Evolutionary conservation across 1,140 invertebrate genomes (phyloP).

Genomic region (Anastatus disparis): DNA sequence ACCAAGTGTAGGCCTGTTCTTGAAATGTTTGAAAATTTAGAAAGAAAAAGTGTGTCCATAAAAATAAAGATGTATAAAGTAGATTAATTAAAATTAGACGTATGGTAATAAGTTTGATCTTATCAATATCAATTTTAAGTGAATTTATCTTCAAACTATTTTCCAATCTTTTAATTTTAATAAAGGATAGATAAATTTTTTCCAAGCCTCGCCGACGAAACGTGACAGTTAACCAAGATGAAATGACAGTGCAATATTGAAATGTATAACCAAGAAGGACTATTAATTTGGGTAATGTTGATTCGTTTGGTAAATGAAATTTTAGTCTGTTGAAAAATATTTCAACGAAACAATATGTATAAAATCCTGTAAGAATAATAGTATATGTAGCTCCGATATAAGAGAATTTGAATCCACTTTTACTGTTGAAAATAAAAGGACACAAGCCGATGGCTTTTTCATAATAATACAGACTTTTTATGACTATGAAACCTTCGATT

Average conservation of each 20-base stretch:
- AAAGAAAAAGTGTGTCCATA: background rate
- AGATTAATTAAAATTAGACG: background rate
- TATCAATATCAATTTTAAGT: background rate
- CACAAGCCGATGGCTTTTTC: conserved; percentile 22
- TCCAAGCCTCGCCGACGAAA: background rate
- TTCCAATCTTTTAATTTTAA: background rate
- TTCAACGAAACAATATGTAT: background rate
- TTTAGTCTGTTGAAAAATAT: background rate
- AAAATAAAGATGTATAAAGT: background rate
- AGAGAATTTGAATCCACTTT: conserved; percentile 3
- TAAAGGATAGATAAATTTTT: background rate
- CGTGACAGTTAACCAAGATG: no score
- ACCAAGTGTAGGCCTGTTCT: conserved; percentile 4
- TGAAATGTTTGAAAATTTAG: background rate
- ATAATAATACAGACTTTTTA: background rate
- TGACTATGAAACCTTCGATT: background rate
- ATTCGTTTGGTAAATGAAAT: background rate
- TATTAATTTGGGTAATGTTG: background rate
- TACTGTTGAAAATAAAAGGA: background rate
- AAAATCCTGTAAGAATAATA: background rate
- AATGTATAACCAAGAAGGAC: background rate
- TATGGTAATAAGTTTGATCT: background rate
- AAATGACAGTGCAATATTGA: background rate
- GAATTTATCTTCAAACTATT: background rate
- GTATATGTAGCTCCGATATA: background rate